A percentile compares a stretch with the other conserved stretches of the same genome.
phyloP scores from a whole-genome alignment of 2,888 invertebrate species.

The Plagiodera versicolora region DNA sequence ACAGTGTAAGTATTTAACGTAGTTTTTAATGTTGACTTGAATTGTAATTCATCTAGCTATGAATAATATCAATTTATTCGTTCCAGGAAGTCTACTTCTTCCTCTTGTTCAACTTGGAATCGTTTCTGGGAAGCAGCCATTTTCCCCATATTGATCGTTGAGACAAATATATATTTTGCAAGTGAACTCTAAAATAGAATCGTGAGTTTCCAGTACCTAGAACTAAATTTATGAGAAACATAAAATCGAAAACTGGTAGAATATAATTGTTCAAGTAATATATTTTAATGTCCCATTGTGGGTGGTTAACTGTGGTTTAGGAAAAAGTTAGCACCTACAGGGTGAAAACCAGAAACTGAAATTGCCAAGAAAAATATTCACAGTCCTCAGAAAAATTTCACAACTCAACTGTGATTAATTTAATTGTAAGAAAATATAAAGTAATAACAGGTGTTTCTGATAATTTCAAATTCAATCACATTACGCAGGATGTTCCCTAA shows the following conservation, averaged over 20 bases:
- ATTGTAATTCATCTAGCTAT: neutral
- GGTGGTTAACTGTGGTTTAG: neutral
- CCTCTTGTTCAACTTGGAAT: neutral
- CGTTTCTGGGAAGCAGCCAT: neutral
- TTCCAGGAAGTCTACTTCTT: neutral
- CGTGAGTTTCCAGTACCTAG: neutral
- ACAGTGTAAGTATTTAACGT: neutral
- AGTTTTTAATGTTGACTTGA: neutral
- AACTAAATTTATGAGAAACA: neutral
- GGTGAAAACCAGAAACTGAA: no score
- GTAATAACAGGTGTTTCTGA: no score
- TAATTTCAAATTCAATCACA: no score
- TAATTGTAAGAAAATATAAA: no score
- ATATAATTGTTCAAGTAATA: neutral
- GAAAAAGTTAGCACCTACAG: neutral
- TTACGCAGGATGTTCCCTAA: no score
- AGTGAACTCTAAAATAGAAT: neutral
- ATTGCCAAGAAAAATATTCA: no score
- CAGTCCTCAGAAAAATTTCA: no score
- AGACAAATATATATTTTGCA: neutral
- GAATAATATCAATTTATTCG: neutral
- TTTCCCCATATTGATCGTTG: neutral
- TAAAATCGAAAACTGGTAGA: slow-evolving; percentile 1
- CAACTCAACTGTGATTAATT: no score
- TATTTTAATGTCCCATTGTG: neutral